A percentile compares a stretch with the other conserved stretches of the same genome.
phyloP scores from a whole-genome alignment of 2,888 invertebrate species.

The Caenorhabditis parvicauda region DNA sequence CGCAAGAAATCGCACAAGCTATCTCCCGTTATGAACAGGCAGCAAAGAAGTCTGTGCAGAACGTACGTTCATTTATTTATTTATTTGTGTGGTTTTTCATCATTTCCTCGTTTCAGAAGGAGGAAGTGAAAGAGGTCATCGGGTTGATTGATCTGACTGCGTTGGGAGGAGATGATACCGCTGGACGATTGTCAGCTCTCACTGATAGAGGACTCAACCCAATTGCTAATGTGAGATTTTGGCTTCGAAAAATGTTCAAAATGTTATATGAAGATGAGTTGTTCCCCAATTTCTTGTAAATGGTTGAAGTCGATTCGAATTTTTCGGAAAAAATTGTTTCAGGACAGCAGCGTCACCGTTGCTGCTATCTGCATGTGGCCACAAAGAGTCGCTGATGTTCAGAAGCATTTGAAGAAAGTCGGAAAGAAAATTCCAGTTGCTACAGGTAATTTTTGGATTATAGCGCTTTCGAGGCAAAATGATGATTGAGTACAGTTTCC shows the following conservation, averaged over 20 bases:
- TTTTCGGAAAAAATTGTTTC: constrained; percentile 11
- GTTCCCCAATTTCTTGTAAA: no score
- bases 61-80: constrained; percentile 9
- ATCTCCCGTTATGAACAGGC: constrained; percentile 27
- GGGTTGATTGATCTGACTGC: constrained; percentile 89
- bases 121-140: constrained; percentile 74
- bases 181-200: constrained; percentile 76
- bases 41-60: constrained; percentile 27
- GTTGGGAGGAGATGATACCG: constrained; percentile 74
- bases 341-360: constrained; percentile 67
- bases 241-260: background rate
- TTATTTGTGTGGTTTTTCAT: background rate
- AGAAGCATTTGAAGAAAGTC: constrained; percentile 17
- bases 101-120: constrained; percentile 29
- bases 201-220: constrained; percentile 75
- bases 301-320: no score
- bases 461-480: no score
- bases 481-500: no score
- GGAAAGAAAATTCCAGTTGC: constrained; percentile 31
- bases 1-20: constrained; percentile 33
- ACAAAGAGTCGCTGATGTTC: constrained; percentile 73
- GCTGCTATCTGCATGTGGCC: constrained; percentile 97
- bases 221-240: constrained; percentile 26
- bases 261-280: no score
- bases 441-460: no score